Evolutionary conservation across 2,888 invertebrate genomes (phyloP).

Genomic region (Lasioglossum marginatum): DNA sequence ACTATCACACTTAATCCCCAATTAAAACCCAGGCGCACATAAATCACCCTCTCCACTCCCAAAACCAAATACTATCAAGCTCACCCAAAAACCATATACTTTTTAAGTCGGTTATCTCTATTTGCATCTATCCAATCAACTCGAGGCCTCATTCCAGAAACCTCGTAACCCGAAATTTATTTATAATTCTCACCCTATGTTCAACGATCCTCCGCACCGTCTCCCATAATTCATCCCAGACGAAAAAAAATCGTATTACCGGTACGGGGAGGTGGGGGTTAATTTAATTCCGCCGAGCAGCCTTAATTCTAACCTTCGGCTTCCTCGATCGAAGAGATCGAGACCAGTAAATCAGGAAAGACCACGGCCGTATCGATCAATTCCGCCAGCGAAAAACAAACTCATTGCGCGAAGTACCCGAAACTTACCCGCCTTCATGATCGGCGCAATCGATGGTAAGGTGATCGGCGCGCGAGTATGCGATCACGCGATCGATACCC

Average conservation of each 20-base stretch:
- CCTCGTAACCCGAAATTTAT: constrained; percentile 3
- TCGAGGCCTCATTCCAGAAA: not conserved
- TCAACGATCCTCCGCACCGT: constrained; percentile 2
- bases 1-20: not conserved
- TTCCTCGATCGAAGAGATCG: not conserved
- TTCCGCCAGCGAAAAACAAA: constrained; percentile 24
- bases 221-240: not conserved
- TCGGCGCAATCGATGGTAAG: constrained; percentile 16
- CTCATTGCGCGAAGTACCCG: constrained; percentile 32
- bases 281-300: not conserved
- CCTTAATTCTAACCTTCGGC: not conserved
- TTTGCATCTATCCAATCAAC: constrained; percentile 6
- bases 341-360: constrained; percentile 2
- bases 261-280: not conserved
- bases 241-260: not conserved
- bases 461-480: not conserved
- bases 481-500: constrained; percentile 54
- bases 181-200: not conserved
- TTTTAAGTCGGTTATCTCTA: not conserved
- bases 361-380: not conserved
- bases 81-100: not conserved
- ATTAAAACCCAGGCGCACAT: not conserved
- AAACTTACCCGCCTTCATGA: constrained; percentile 1
- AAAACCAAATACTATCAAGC: not conserved
- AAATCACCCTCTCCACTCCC: not conserved